These are phyloP conservation scores for Oscheius sp. DNA, from an alignment of 2,888 invertebrate species.

Conservation along the genomic window DNA sequence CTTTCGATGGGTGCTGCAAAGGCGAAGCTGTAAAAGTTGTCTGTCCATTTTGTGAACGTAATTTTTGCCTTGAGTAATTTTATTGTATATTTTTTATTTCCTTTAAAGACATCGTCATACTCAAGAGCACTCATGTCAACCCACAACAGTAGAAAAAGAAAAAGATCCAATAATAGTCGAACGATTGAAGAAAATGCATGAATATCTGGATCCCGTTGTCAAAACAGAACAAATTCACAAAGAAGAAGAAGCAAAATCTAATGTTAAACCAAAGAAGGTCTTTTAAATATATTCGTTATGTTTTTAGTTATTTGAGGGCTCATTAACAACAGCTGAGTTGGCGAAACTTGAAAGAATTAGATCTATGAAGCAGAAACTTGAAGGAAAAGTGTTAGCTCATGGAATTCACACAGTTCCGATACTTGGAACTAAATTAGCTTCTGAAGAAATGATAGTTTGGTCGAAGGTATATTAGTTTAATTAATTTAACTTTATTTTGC, in stretches of 20 bases:
- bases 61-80: constrained; percentile 13
- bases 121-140: background rate
- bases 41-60: constrained; percentile 10
- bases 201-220: background rate
- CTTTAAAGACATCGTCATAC: constrained; percentile 9
- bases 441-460: background rate
- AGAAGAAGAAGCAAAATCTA: background rate
- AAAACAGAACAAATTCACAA: background rate
- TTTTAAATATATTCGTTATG: background rate
- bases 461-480: background rate
- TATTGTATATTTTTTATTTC: background rate
- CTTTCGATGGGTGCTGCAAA: background rate
- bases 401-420: background rate
- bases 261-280: background rate
- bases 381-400: background rate
- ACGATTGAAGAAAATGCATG: constrained; percentile 7
- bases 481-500: background rate
- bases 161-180: constrained; percentile 1
- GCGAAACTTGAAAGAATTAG: background rate
- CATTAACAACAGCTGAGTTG: background rate
- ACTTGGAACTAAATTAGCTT: background rate
- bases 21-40: constrained; percentile 11
- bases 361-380: background rate
- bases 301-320: background rate
- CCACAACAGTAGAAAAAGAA: background rate